These are phyloP conservation scores for Tragelaphus oryx DNA, from an alignment of 2,797 vertebrate species.

Conservation along the genomic window DNA sequence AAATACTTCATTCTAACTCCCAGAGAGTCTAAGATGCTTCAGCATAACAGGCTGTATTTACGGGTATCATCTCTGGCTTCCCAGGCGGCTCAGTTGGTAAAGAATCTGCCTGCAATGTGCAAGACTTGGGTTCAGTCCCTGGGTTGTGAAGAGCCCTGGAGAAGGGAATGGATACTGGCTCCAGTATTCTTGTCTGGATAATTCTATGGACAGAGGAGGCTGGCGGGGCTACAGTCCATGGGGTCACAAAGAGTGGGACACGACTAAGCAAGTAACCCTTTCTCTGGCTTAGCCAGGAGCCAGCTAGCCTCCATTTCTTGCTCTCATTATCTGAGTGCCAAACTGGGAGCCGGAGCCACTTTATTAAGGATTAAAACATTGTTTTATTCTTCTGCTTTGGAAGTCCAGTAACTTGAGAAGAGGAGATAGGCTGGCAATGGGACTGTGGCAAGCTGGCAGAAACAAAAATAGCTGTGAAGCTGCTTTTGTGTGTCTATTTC, in stretches of 20 bases:
- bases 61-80: neutral
- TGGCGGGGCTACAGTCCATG: neutral
- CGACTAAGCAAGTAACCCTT: neutral
- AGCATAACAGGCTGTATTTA: neutral
- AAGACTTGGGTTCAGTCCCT: neutral
- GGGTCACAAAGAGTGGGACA: neutral
- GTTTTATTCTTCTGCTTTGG: neutral
- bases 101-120: neutral
- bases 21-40: neutral
- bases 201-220: neutral
- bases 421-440: neutral
- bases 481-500: neutral
- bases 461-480: conserved; percentile 44
- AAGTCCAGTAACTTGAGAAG: neutral
- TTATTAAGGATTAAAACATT: neutral
- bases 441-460: neutral
- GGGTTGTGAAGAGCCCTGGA: neutral
- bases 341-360: neutral
- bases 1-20: neutral
- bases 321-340: too few species aligned
- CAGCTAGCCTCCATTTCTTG: too few species aligned
- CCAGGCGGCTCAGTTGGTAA: neutral
- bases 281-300: neutral
- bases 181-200: neutral
- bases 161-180: neutral